Conservation (phyloP, 2,113 vertebrate genomes). For the Ailuropoda melanoleuca region DNA sequence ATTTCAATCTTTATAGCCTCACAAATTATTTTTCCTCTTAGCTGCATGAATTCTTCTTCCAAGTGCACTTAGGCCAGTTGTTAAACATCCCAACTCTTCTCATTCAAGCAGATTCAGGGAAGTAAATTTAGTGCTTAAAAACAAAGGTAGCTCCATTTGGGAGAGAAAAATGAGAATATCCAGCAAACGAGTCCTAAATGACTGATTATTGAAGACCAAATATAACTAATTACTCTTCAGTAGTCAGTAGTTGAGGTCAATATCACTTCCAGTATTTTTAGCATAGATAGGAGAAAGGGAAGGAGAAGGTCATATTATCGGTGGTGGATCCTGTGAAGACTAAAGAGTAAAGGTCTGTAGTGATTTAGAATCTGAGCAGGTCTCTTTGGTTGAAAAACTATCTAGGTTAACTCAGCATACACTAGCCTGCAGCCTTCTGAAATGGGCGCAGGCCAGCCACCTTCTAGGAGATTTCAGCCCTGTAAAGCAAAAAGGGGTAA, state of each 20-base stretch:
- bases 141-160: constrained; percentile 53
- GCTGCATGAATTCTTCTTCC: constrained; percentile 67
- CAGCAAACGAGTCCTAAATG: constrained; percentile 37
- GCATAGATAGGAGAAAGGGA: constrained; percentile 71
- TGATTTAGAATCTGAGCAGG: constrained; percentile 86
- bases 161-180: constrained; percentile 62
- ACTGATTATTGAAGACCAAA: background rate
- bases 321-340: constrained; percentile 81
- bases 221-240: constrained; percentile 58
- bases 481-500: constrained; percentile 97
- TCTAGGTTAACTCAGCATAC: constrained; percentile 87
- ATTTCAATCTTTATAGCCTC: constrained; percentile 49
- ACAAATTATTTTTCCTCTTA: constrained; percentile 63
- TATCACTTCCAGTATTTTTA: constrained; percentile 70
- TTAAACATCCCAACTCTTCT: constrained; percentile 73
- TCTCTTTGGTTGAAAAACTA: constrained; percentile 85
- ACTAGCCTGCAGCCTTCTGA: constrained; percentile 95
- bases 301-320: constrained; percentile 69
- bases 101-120: constrained; percentile 57
- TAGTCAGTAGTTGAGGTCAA: constrained; percentile 54
- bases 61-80: constrained; percentile 52
- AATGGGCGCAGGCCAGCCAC: constrained; percentile 94
- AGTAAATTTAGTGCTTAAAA: constrained; percentile 53
- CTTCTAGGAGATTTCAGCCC: constrained; percentile 95
- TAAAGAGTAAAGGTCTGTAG: constrained; percentile 87